Conservation (phyloP, 2,113 vertebrate genomes). For the Tauraco erythrolophus region DNA sequence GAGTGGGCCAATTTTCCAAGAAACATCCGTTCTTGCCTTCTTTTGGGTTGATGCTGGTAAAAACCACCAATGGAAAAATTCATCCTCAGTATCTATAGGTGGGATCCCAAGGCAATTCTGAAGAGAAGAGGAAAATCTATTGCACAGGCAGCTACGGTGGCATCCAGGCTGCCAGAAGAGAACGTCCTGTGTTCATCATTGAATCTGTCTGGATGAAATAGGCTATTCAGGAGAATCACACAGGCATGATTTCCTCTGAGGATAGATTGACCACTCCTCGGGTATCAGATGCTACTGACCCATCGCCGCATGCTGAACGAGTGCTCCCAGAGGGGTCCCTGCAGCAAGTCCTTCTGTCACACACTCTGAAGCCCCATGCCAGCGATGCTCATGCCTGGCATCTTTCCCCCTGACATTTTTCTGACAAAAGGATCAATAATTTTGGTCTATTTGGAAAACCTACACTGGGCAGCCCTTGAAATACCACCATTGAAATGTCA, state of each 20-base stretch:
- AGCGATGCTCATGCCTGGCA: rapidly evolving
- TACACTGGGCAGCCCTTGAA: neutral
- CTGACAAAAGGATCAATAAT: neutral
- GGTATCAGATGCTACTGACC: neutral
- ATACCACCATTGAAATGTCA: neutral
- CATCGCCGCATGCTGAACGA: rapidly evolving
- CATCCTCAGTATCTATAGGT: neutral
- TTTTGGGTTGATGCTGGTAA: neutral
- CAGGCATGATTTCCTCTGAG: neutral
- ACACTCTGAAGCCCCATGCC: neutral
- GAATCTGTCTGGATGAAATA: neutral
- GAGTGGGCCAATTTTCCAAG: neutral
- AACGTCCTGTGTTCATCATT: neutral
- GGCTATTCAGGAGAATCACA: neutral
- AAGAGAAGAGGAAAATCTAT: neutral
- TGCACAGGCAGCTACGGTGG: neutral
- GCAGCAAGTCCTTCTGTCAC: neutral
- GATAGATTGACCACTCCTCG: rapidly evolving
- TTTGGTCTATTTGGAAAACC: neutral
- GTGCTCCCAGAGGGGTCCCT: neutral
- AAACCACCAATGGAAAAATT: neutral
- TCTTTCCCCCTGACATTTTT: neutral
- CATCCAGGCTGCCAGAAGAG: neutral
- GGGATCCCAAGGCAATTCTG: neutral
- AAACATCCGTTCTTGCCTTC: neutral